Evolutionary conservation across 1,140 invertebrate species (phyloP), one percentile per base, ranked within the genome.

Genomic region (Palaemon carinicauda): DNA sequence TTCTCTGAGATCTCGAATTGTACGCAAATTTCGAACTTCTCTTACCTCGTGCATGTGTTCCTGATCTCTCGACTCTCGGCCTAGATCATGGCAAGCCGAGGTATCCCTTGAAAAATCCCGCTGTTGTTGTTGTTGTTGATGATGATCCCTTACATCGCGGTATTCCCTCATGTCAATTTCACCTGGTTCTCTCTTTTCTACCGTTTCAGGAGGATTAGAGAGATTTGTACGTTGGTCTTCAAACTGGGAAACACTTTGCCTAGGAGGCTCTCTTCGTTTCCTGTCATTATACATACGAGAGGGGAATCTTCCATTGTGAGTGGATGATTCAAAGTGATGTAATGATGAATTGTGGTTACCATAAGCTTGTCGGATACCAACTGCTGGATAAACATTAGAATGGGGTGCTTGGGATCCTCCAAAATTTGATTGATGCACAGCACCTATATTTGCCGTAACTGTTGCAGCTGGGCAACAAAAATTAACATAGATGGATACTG

Each of bases 401-500:
- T 15, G 65, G 7, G 84, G 77, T 52, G 54, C 41, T 17, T 51
- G 31, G 77, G 24, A 21, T 56, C 24, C 77, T 24, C 53, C 53
- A 77, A 29, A 65, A n/a, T 41, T 73, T 29, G 56, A 33, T 69
- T 86, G 84, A 73, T 80, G 71, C 1, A 52, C 33, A 10, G 50
- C 71, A 29, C 53, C 82, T 56, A 65, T 56, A 71, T 80, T 86
- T 74, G 84, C 53, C 10, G 84, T 86, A 71, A 86, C 78, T 21
- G 84, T 86, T 15, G 84, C 77, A 51, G 31, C 41, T 24, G 84
- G 74, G 27, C 84, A 77, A 60, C 84, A 86, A 81, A 97, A 97
- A 91, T 96, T 97, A 1, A 98, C 96, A 90, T 95, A 96, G 87
- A 98, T 97, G 24, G 96, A 97, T 77, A 98, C 95, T 3, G 97